Base-by-base conservation (phyloP, 2,797 vertebrate species). In the Hemibagrus guttatus region DNA sequence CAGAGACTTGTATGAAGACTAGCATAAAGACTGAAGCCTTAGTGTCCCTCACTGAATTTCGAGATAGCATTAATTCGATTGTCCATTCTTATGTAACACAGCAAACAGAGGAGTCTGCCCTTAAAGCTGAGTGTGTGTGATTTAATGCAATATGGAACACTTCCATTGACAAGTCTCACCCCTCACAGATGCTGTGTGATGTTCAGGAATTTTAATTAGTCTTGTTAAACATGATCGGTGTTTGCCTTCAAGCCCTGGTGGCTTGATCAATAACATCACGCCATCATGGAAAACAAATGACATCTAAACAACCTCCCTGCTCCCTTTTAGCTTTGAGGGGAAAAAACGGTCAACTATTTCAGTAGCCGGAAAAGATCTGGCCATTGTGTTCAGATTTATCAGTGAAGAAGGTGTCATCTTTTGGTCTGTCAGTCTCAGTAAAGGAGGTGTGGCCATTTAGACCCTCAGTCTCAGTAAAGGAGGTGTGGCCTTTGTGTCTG, bases 201-300 rank as follows among this genome's bases (percentile, higher is more conserved):
- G 84, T 71, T 91, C 84, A 89, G 90, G 91, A 91, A 92, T 94
- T 93, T 93, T 94, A 95, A 95, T 95, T 94, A 94, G 93, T 94
- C 92, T 56, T 86, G 71, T 91, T 93, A 95, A 95, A 95, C 84
- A 89, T 21, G 28, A 87, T 54, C 87, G 91, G 93, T 94, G 93
- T 94, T 94, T 93, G 93, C 94, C 92, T 93, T 89, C 90, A 93
- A 93, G 88, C 52, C 81, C 78, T 49, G 31, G 87, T 89, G 93
- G 93, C 93, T 88, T 75, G 90, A 95, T 95, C 94, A 89, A 94
- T 95, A 90, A 89, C n/a, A 23, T 90, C 89, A 91, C 83, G 79
- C 88, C 39, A 88, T 72, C 90, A 89, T 87, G 88, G 93, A 92
- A 92, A 94, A 92, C 91, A 93, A 93, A 94, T 90, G 91, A 91